Conservation (phyloP, 2,888 invertebrate genomes). For the Galerucella nymphaeae region DNA sequence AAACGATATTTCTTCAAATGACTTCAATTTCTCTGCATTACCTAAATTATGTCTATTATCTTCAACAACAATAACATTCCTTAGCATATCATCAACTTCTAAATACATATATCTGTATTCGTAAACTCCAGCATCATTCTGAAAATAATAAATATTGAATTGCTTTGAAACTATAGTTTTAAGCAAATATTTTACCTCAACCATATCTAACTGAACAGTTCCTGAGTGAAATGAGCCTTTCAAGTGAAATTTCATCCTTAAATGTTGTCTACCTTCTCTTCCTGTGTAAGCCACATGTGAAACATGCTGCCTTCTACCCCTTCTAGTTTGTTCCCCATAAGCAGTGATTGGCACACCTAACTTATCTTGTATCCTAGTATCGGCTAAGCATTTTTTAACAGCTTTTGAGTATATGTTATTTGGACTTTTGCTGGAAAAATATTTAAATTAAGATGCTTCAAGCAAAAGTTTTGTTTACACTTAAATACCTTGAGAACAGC, state of each 20-base stretch:
- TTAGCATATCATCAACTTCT: slow-evolving; percentile 82
- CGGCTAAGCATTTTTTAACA: slow-evolving; percentile 78
- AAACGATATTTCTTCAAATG: slow-evolving; percentile 42
- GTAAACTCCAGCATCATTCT: slow-evolving; percentile 82
- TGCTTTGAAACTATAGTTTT: no score
- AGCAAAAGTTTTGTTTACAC: not conserved
- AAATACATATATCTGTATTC: slow-evolving; percentile 87
- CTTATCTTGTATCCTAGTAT: slow-evolving; percentile 81
- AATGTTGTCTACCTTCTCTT: slow-evolving; percentile 76
- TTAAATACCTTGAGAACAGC: slow-evolving; percentile 74
- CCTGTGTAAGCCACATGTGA: slow-evolving; percentile 81
- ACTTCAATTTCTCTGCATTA: slow-evolving; percentile 18
- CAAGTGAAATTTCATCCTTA: slow-evolving; percentile 92
- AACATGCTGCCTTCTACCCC: slow-evolving; percentile 80
- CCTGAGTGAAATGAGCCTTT: slow-evolving; percentile 85
- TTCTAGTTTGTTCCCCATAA: slow-evolving; percentile 86
- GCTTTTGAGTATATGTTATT: slow-evolving; percentile 87
- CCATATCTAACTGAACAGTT: slow-evolving; percentile 88
- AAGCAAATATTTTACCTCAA: slow-evolving; percentile 70
- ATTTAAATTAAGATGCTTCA: not conserved
- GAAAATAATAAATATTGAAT: slow-evolving; percentile 56
- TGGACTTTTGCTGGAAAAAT: slow-evolving; percentile 75
- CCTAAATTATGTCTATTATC: slow-evolving; percentile 76
- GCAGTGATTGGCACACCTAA: slow-evolving; percentile 91
- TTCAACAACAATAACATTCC: slow-evolving; percentile 80